Conservation (phyloP, 2,888 invertebrate genomes). For the Drosophila nr. perissopoda region DNA sequence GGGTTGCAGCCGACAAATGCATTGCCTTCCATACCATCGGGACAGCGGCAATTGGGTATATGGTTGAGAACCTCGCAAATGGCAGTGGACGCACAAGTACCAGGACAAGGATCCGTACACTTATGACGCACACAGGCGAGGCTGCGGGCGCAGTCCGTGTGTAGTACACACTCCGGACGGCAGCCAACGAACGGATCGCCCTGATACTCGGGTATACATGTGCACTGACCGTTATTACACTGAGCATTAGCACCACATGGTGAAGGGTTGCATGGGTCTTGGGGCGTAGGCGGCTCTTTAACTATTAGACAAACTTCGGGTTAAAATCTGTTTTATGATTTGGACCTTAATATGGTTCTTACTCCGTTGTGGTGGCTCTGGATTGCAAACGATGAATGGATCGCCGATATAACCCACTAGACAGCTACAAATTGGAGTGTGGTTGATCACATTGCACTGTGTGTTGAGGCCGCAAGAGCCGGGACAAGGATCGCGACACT, state of each 20-base stretch:
- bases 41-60: slow-evolving; percentile 89
- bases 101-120: slow-evolving; percentile 90
- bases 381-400: slow-evolving; percentile 87
- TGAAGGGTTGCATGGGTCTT: slow-evolving; percentile 89
- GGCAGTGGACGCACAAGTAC: slow-evolving; percentile 90
- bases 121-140: slow-evolving; percentile 90
- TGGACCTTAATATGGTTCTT: slow-evolving; percentile 51
- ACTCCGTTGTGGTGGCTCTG: slow-evolving; percentile 84
- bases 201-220: slow-evolving; percentile 88
- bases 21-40: slow-evolving; percentile 88
- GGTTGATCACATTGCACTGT: slow-evolving; percentile 88
- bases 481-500: slow-evolving; percentile 89
- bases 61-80: slow-evolving; percentile 91
- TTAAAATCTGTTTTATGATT: slow-evolving; percentile 3
- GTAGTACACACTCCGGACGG: slow-evolving; percentile 90
- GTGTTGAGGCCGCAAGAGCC: slow-evolving; percentile 89
- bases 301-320: slow-evolving; percentile 40
- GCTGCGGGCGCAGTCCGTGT: slow-evolving; percentile 89
- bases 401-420: slow-evolving; percentile 87
- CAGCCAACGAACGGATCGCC: slow-evolving; percentile 90
- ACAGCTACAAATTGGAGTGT: slow-evolving; percentile 90
- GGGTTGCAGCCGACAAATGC: slow-evolving; percentile 89
- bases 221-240: slow-evolving; percentile 89
- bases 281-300: slow-evolving; percentile 59
- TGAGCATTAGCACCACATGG: slow-evolving; percentile 91